Base-by-base conservation (phyloP, 2,797 vertebrate species). In the Danio tinwini region DNA sequence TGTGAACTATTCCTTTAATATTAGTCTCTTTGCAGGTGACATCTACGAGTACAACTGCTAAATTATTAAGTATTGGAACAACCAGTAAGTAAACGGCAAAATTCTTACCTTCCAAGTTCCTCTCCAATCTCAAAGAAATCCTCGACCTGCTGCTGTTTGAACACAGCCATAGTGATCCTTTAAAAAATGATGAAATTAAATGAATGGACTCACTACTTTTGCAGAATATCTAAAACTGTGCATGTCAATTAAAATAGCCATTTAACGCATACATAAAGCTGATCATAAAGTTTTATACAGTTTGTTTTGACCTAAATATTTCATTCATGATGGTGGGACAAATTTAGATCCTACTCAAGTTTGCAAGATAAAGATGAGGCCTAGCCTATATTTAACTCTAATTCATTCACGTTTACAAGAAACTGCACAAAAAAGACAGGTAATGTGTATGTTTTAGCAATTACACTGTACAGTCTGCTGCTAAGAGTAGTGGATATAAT, bases 141-240 rank as follows among this genome's bases (percentile, higher is more conserved):
- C 87, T 97, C 96, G 82, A 97, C 93, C 91, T 97, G 96, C 87
- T 97, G 95, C 88, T 96, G 96, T 88, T 94, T 95, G 92, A 97
- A 97, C 81, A 95, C 91, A 13, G 94, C 96, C 96, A 98, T 98
- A 93, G 88, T 92, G 90, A 40, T 37, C 40, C 49, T 53, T 37
- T 17, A 8, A 11, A 50, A 53, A 21, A 29, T 29, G 29, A 29
- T 75, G 29, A 29, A 29, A 29, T 29, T 29, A 29, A 29, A 29
- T n/a, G 44, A 65, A 6, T 50, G 12, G 19, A 67, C 7, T 14
- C 44, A 39, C 37, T 56, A 45, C 9, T 39, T 69, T 40, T 19
- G 5, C 12, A 39, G 7, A 40, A 52, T 0, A 39, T 19, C 6
- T 8, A 8, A 14, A n/a, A n/a, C 16, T 12, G 19, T 29, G 10